phyloP scores from a whole-genome alignment of 2,113 vertebrate species.

The Sander vitreus region DNA sequence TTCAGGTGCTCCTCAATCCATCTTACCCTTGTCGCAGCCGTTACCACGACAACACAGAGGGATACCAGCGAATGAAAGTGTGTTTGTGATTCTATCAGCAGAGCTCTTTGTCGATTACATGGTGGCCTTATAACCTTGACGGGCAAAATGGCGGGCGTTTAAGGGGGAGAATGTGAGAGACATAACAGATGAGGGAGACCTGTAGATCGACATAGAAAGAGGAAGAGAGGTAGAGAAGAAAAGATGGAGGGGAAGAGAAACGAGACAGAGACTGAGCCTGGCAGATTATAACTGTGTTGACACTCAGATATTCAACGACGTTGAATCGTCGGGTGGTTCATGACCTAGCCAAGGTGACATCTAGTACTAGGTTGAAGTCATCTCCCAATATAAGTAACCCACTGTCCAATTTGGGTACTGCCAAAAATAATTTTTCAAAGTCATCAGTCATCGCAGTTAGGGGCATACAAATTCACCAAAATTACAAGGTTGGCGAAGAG shows the following conservation, averaged over 20 bases:
- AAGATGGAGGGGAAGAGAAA: constrained; percentile 5
- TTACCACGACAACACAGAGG: constrained; percentile 11
- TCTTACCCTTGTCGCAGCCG: neutral
- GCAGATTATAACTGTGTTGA: neutral
- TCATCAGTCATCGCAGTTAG: too few species aligned
- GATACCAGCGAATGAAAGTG: neutral
- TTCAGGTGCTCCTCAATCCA: neutral
- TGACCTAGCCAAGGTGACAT: too few species aligned
- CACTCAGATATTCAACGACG: neutral
- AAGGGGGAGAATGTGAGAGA: constrained; percentile 21
- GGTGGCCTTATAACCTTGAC: constrained; percentile 46
- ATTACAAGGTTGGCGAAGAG: too few species aligned
- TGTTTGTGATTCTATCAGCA: constrained; percentile 32
- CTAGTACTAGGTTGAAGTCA: too few species aligned
- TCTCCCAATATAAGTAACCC: too few species aligned
- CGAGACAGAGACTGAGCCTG: neutral
- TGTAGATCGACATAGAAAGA: neutral
- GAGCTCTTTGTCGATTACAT: constrained; percentile 45
- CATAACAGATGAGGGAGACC: neutral
- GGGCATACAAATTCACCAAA: too few species aligned
- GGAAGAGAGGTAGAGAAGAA: neutral
- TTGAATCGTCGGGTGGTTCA: too few species aligned
- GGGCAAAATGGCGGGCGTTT: constrained; percentile 23
- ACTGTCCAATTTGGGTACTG: too few species aligned
- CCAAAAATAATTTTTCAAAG: too few species aligned